Evolutionary conservation across 2,888 invertebrate genomes (phyloP).

Genomic region (Oxycera nigricornis): DNA sequence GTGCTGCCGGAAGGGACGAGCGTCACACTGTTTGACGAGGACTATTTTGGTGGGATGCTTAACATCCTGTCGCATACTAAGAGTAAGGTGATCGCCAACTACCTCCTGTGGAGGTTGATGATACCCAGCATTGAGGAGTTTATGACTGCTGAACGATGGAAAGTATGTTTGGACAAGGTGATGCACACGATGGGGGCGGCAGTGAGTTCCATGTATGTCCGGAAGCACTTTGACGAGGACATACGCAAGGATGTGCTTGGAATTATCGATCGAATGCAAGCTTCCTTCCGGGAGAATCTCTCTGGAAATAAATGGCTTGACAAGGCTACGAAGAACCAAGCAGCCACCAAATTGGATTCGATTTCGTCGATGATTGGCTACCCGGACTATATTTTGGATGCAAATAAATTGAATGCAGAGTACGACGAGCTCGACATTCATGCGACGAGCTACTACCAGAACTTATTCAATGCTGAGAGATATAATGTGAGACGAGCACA

Average conservation of each 20-base stretch:
- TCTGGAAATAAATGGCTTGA: conserved; percentile 92
- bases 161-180: conserved; percentile 86
- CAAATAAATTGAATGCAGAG: conserved; percentile 78
- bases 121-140: conserved; percentile 41
- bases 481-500: conserved; percentile 66
- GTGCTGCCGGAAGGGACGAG: conserved; percentile 39
- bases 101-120: conserved; percentile 49
- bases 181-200: conserved; percentile 78
- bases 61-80: conserved; percentile 43
- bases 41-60: conserved; percentile 44
- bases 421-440: conserved; percentile 76
- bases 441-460: conserved; percentile 77
- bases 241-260: conserved; percentile 69
- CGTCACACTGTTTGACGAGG: conserved; percentile 41
- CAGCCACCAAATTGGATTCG: conserved; percentile 85
- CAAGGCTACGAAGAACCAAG: conserved; percentile 77
- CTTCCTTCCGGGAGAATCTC: conserved; percentile 84
- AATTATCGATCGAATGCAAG: conserved; percentile 85
- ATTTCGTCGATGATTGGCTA: conserved; percentile 94
- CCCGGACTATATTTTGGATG: conserved; percentile 85
- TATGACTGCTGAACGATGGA: conserved; percentile 81
- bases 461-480: conserved; percentile 73
- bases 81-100: conserved; percentile 46
- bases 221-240: conserved; percentile 67
- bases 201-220: conserved; percentile 75